phyloP scores from a whole-genome alignment of 2,888 invertebrate species.

The Hoplodrina ambigua region DNA sequence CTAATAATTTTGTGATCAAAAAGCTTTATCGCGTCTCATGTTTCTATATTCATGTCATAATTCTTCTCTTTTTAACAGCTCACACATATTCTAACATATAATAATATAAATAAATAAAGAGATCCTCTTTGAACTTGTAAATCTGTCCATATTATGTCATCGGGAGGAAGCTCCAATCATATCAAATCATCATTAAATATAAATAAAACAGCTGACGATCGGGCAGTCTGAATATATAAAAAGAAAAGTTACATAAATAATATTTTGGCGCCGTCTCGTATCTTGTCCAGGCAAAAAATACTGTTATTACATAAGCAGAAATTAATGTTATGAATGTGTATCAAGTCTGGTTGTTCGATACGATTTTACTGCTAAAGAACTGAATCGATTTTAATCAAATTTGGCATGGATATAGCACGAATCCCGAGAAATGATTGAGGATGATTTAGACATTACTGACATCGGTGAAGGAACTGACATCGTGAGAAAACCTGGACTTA shows the following conservation, averaged over 20 bases:
- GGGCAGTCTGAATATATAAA: slow-evolving; percentile 21
- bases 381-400: neutral
- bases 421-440: no score
- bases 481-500: no score
- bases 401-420: neutral
- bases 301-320: slow-evolving; percentile 38
- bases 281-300: slow-evolving; percentile 23
- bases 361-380: neutral
- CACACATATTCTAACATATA: slow-evolving; percentile 23
- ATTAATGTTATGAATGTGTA: neutral
- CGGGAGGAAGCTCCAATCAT: slow-evolving; percentile 44
- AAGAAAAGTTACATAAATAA: slow-evolving; percentile 23
- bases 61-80: neutral
- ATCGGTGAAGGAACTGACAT: no score
- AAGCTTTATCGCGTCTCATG: neutral
- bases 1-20: neutral
- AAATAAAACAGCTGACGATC: slow-evolving; percentile 25
- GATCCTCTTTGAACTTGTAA: slow-evolving; percentile 43
- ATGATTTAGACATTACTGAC: no score
- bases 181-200: slow-evolving; percentile 44
- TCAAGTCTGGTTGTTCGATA: neutral
- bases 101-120: slow-evolving; percentile 35
- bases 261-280: slow-evolving; percentile 56
- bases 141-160: slow-evolving; percentile 29
- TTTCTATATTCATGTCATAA: neutral